Percentiles rank a stretch among this genome's conserved stretches.
Conservation (phyloP, 2,113 vertebrate species). For the Perca flavescens region DNA sequence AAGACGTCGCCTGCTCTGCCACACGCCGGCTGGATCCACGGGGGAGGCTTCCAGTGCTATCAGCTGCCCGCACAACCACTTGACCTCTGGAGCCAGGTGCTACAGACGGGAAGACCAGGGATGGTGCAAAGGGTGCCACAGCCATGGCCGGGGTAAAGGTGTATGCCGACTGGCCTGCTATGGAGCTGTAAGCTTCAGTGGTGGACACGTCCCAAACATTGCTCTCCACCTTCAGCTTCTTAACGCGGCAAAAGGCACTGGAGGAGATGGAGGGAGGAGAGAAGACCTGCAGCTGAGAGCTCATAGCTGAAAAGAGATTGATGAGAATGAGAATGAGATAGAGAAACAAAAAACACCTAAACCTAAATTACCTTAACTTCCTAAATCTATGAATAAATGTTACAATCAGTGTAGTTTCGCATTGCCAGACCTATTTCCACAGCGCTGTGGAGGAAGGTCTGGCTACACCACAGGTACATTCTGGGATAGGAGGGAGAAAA, state of each 20-base stretch:
- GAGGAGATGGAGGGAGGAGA: conserved; percentile 96
- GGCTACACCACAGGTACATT: too few species aligned
- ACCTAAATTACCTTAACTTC: background rate
- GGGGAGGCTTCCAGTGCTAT: conserved; percentile 91
- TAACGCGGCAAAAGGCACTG: conserved; percentile 98
- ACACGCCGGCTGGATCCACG: conserved; percentile 88
- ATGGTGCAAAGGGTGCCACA: conserved; percentile 88
- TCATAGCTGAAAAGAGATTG: conserved; percentile 88
- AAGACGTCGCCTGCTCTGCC: conserved; percentile 83
- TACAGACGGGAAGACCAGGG: conserved; percentile 89
- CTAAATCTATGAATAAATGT: background rate
- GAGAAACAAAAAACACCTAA: background rate
- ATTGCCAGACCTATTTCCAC: too few species aligned
- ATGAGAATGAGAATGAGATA: background rate
- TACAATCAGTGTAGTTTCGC: too few species aligned
- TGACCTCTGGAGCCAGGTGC: conserved; percentile 90
- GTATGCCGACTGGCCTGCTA: conserved; percentile 92
- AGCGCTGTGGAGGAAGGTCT: too few species aligned
- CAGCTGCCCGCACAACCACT: conserved; percentile 94
- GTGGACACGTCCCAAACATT: conserved; percentile 95
- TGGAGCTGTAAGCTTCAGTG: conserved; percentile 86
- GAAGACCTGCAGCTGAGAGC: conserved; percentile 99
- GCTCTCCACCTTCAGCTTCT: conserved; percentile 98
- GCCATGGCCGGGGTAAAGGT: conserved; percentile 88
- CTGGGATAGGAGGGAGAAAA: too few species aligned